Conservation (phyloP, 2,888 invertebrate genomes). For the Zygaena filipendulae region DNA sequence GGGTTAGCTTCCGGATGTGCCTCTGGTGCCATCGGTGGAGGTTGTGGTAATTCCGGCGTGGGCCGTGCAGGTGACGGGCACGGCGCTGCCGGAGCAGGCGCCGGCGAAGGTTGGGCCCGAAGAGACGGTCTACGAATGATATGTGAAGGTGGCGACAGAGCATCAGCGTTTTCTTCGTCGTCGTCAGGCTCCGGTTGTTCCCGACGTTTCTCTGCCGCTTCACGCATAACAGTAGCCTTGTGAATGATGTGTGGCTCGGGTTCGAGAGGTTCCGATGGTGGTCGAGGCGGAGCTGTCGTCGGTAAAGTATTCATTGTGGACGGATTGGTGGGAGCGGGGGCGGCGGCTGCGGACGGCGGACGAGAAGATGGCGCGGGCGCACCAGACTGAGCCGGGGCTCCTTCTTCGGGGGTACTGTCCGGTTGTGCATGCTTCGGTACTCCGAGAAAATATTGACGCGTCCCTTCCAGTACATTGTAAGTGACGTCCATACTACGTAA, state of each 20-base stretch:
- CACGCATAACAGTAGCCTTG: constrained; percentile 64
- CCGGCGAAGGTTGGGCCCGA: constrained; percentile 43
- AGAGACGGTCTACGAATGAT: constrained; percentile 55
- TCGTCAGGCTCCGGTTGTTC: constrained; percentile 54
- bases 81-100: constrained; percentile 37
- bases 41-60: constrained; percentile 35
- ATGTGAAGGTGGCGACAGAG: constrained; percentile 59
- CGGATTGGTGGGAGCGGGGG: constrained; percentile 35
- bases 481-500: constrained; percentile 78
- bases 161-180: constrained; percentile 44
- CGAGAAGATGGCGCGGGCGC: constrained; percentile 52
- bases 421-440: constrained; percentile 70
- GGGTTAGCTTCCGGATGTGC: constrained; percentile 32
- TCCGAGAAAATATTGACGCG: constrained; percentile 86
- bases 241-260: constrained; percentile 66
- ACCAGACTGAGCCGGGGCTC: constrained; percentile 50
- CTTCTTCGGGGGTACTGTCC: constrained; percentile 45
- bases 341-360: constrained; percentile 62
- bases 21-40: constrained; percentile 27
- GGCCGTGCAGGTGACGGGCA: constrained; percentile 27
- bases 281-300: constrained; percentile 50
- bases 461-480: constrained; percentile 84
- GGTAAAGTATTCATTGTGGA: constrained; percentile 25
- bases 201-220: constrained; percentile 57
- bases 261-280: constrained; percentile 57